Conservation (phyloP, 2,888 invertebrate genomes). For the Macrophya annulata region DNA sequence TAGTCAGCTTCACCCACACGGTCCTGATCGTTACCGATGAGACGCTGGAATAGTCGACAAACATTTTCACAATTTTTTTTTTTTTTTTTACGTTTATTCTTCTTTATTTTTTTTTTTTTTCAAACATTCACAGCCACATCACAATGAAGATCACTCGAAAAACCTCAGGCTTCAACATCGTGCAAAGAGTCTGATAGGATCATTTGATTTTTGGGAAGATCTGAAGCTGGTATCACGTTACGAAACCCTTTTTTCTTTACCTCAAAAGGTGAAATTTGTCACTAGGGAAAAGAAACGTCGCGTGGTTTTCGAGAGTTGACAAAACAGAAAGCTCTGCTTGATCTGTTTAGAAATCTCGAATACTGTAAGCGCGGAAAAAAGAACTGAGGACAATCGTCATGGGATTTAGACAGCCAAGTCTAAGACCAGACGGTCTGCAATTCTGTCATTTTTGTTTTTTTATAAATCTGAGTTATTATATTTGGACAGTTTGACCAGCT, state of each 20-base stretch:
- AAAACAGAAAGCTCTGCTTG: slow-evolving; percentile 5
- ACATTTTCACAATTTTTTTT: too few species aligned
- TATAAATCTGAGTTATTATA: background rate
- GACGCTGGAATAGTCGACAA: too few species aligned
- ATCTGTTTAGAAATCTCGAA: background rate
- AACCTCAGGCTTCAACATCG: background rate
- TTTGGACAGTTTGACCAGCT: background rate
- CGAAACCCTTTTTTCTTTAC: background rate
- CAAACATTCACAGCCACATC: background rate
- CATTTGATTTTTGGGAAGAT: background rate
- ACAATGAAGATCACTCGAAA: background rate
- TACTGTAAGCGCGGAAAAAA: background rate
- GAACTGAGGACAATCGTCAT: background rate
- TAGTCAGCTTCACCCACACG: too few species aligned
- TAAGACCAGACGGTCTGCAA: background rate
- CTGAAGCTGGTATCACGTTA: background rate
- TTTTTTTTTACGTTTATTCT: too few species aligned
- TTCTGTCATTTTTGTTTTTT: background rate
- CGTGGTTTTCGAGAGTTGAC: background rate
- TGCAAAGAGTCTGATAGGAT: background rate
- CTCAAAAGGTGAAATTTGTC: background rate
- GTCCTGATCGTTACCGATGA: too few species aligned
- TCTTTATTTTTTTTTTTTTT: background rate
- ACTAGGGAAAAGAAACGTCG: background rate
- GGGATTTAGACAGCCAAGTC: background rate